A percentile compares a stretch with the other conserved stretches of the same genome.
phyloP scores from a whole-genome alignment of 2,113 vertebrate genomes.

The Seriola rivoliana region DNA sequence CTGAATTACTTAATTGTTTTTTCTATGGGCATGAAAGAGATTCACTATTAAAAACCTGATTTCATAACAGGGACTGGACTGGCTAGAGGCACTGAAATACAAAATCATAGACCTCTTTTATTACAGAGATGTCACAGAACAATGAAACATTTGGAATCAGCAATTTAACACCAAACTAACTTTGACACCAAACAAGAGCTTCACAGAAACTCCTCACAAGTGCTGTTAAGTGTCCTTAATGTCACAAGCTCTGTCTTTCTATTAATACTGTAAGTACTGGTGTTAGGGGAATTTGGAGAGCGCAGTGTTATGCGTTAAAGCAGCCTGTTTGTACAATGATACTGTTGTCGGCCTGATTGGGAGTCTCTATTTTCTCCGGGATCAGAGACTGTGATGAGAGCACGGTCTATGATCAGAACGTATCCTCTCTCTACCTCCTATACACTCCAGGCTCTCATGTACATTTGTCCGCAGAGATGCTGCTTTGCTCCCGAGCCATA shows the following conservation, averaged over 20 bases:
- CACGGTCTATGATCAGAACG: constrained; percentile 1
- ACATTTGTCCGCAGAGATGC: constrained; percentile 9
- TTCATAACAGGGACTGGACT: constrained; percentile 57
- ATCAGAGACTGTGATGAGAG: background rate
- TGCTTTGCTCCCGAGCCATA: background rate
- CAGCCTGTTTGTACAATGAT: constrained; percentile 10
- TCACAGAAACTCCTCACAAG: constrained; percentile 28
- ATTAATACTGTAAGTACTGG: constrained; percentile 18
- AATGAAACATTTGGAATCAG: constrained; percentile 53
- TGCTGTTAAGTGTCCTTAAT: background rate
- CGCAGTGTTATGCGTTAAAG: constrained; percentile 4
- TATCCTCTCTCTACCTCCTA: background rate
- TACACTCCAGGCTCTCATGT: background rate
- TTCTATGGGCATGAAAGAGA: constrained; percentile 50
- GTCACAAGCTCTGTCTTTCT: constrained; percentile 31
- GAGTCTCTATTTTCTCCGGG: background rate
- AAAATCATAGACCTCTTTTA: constrained; percentile 52
- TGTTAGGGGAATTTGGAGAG: constrained; percentile 34
- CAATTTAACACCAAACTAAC: constrained; percentile 11
- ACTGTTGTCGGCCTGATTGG: background rate
- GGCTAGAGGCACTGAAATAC: constrained; percentile 26
- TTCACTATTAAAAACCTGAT: constrained; percentile 52
- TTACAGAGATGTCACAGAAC: constrained; percentile 37
- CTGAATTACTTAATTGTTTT: constrained; percentile 10
- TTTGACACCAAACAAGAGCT: constrained; percentile 36